Percentiles rank a stretch among this genome's conserved stretches.
Evolutionary conservation across 2,113 vertebrate species (phyloP).

Genomic region (Candoia aspera): DNA sequence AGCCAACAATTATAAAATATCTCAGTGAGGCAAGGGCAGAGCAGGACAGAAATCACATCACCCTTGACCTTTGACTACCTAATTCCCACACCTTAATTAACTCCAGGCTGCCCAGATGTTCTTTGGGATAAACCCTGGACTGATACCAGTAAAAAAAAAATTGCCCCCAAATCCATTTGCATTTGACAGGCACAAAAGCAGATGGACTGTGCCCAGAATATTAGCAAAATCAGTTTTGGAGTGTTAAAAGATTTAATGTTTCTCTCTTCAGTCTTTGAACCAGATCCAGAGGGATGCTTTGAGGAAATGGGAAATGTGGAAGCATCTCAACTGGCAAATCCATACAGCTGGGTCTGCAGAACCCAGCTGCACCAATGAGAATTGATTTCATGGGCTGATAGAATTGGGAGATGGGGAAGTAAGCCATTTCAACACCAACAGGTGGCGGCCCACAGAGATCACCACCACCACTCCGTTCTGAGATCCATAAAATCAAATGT

Average conservation of each 20-base stretch:
- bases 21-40: background rate
- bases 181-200: slow-evolving; percentile 57
- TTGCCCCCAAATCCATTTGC: slow-evolving; percentile 55
- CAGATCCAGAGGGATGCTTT: slow-evolving; percentile 40
- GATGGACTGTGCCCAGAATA: slow-evolving; percentile 55
- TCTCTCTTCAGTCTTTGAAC: slow-evolving; percentile 39
- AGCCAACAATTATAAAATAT: background rate
- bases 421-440: background rate
- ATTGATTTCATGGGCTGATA: slow-evolving; percentile 11
- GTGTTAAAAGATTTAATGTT: slow-evolving; percentile 62
- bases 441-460: rapidly evolving
- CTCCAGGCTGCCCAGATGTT: slow-evolving; percentile 55
- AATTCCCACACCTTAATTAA: slow-evolving; percentile 45
- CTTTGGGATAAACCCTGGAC: slow-evolving; percentile 55
- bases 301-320: slow-evolving; percentile 45
- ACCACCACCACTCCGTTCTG: background rate
- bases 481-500: background rate
- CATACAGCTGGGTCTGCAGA: background rate
- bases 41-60: background rate
- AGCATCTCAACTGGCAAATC: slow-evolving; percentile 51
- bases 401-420: slow-evolving; percentile 18
- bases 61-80: background rate
- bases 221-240: slow-evolving; percentile 56
- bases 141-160: slow-evolving; percentile 39
- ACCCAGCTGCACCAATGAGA: slow-evolving; percentile 20